Evolutionary conservation across 2,113 vertebrate species (phyloP).

Genomic region (Macquaria ambigua): DNA sequence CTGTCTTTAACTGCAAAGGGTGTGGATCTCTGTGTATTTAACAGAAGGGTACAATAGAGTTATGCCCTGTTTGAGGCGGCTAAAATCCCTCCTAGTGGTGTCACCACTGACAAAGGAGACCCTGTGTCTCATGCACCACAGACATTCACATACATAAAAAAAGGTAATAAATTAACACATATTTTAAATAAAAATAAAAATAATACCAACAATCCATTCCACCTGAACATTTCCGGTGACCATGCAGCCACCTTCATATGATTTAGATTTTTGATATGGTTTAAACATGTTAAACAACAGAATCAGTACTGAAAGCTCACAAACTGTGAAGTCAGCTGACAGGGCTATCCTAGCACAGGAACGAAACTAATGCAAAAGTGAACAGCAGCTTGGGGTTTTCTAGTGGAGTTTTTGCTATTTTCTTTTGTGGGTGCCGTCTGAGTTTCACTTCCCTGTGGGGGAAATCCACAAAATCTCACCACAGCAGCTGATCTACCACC

Average conservation of each 20-base stretch:
- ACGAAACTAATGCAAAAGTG: conserved; percentile 26
- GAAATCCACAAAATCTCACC: conserved; percentile 59
- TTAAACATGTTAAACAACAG: not conserved
- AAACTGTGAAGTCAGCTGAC: conserved; percentile 33
- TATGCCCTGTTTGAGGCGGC: conserved; percentile 20
- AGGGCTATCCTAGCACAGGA: conserved; percentile 38
- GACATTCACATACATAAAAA: conserved; percentile 40
- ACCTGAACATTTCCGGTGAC: conserved; percentile 11
- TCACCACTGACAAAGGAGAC: conserved; percentile 34
- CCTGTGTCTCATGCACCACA: conserved; percentile 35
- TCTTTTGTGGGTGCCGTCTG: conserved; percentile 22
- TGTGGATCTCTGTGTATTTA: conserved; percentile 20
- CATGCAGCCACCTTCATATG: conserved; percentile 59
- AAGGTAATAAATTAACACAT: conserved; percentile 66
- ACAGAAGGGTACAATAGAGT: not conserved
- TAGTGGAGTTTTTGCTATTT: conserved; percentile 57
- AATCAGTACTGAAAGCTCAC: conserved; percentile 26
- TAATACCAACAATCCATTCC: conserved; percentile 54
- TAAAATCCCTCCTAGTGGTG: conserved; percentile 2
- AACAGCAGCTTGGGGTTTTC: conserved; percentile 62
- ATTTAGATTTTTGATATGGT: conserved; percentile 21
- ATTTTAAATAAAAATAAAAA: conserved; percentile 54
- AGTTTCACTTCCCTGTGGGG: conserved; percentile 73
- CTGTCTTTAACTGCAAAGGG: conserved; percentile 12
- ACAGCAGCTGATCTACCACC: conserved; percentile 40